Evolutionary conservation across 2,888 invertebrate species (phyloP), one percentile per base, ranked within the genome.

Genomic region (Ichneumoninae sp.): DNA sequence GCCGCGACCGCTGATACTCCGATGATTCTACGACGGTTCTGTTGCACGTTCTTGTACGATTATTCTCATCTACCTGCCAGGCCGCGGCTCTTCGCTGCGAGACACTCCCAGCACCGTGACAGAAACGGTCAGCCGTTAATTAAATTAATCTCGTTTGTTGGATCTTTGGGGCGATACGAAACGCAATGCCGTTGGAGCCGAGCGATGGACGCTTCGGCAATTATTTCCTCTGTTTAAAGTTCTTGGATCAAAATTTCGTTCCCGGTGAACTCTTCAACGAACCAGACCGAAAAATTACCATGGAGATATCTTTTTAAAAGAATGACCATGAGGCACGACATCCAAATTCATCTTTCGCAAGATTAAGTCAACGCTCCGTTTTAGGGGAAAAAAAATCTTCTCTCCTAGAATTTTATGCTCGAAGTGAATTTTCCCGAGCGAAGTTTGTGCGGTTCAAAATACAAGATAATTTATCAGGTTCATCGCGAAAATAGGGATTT

Each of bases 1-100:
- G 74, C 65, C 57, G 36, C 65, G 22, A 65, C 74, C 16, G 63
- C 63, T 65, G 50, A 30, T 76, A 52, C 76, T 66, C 30, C 36
- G 13, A n/a, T 50, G 54, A 19, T 16, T 50, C n/a, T 30, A 40
- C 52, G 66, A 66, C n/a, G 30, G 22, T 16, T 66, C 40, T 66
- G 40, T 52, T 66, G 40, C 52, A 7, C 13, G 36, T 50, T 52
- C 50, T 8, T 44, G 33, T 70, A 30, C 76, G 54, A 76, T 54
- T 19, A 70, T 70, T 76, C 33, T 65, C 33, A 54, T 76, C 44
- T 44, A 47, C 22, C 40, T 54, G 63, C 6, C 33, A n/a, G 16
- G 30, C 30, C 30, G 16, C 33, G 40, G 50, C 76, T 33, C 52
- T 66, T 66, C 52, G 66, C 40, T 54, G 26, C 52, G 66, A 66